Base-by-base conservation (phyloP, 2,888 invertebrate species). In the Tenthredo livida region DNA sequence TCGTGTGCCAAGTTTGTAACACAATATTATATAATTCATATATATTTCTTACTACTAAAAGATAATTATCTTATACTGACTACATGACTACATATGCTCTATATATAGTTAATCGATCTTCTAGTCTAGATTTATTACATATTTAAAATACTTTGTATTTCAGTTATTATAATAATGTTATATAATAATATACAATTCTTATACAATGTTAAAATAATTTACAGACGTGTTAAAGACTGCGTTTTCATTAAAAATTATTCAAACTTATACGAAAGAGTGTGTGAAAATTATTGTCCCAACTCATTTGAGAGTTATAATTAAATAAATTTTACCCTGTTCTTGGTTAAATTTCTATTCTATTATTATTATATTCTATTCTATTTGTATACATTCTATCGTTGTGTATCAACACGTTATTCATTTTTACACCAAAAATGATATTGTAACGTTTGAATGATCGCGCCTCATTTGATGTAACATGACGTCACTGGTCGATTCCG, bases 261-360 rank as follows among this genome's bases (percentile, higher is more conserved):
- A 80, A 80, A 80, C 58, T 80, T 80, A 40, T 40, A 80, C 40
- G n/a, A 58, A 80, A 80, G n/a, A 33, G 21, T 80, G 61, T 37
- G 21, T 54, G 29, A 15, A 54, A 77, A 54, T 80, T 61, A 80
- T 61, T 80, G 21, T 61, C 40, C 80, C 58, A 40, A 15, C 40
- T 61, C 40, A 61, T 15, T 15, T 0, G 40, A 29, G 25, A 33
- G 10, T 15, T 54, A 33, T 7, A 61, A 61, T 80, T 40, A 40
- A 33, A 80, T 80, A 50, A 61, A 33, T 61, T 50, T 80, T 80
- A 80, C 80, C 80, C 80, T 80, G 80, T 80, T 80, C 43, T 80
- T 15, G 61, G n/a, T 80, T 80, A 40, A 9, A 77, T 29, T 77
- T 21, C 17, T 40, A 33, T 50, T 50, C 33, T 67, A 33, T 29